A percentile compares a stretch with the other conserved stretches of the same genome.
These are phyloP conservation scores for Triops cancriformis DNA, from an alignment of 1,140 invertebrate genomes.

Conservation along the genomic window DNA sequence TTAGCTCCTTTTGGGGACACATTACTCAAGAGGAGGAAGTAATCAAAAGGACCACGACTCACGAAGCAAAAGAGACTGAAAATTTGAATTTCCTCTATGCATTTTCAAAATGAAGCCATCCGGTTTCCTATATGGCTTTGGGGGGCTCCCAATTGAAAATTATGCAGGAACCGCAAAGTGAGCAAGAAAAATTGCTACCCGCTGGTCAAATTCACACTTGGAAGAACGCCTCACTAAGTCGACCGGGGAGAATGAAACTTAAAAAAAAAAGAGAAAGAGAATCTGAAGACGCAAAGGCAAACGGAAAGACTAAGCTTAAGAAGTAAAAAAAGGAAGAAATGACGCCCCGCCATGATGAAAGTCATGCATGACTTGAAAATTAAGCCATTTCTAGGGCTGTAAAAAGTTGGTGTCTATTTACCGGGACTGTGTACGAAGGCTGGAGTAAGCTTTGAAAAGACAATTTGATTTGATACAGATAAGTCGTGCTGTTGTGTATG, in stretches of 20 bases:
- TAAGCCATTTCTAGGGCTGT: background rate
- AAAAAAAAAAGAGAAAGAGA: background rate
- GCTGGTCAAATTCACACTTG: constrained; percentile 13
- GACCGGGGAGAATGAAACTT: background rate
- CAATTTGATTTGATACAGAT: constrained; percentile 14
- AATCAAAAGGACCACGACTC: background rate
- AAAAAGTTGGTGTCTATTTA: background rate
- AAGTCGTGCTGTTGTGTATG: constrained; percentile 13
- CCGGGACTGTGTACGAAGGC: background rate
- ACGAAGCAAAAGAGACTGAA: background rate
- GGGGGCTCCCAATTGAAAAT: constrained; percentile 7
- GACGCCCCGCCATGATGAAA: constrained; percentile 12
- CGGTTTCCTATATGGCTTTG: constrained; percentile 8
- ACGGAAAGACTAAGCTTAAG: background rate
- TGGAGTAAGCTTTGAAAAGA: background rate
- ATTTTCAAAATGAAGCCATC: constrained; percentile 10
- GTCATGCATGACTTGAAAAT: constrained; percentile 14
- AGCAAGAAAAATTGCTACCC: background rate
- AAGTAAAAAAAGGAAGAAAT: background rate
- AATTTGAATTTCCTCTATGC: constrained; percentile 11
- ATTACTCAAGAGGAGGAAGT: background rate
- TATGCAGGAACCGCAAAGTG: constrained; percentile 12
- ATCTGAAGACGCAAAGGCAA: background rate
- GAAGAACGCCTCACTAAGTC: background rate
- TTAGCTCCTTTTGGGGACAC: background rate